Conservation (phyloP, 2,888 invertebrate genomes). For the Dastarcus helophoroides region DNA sequence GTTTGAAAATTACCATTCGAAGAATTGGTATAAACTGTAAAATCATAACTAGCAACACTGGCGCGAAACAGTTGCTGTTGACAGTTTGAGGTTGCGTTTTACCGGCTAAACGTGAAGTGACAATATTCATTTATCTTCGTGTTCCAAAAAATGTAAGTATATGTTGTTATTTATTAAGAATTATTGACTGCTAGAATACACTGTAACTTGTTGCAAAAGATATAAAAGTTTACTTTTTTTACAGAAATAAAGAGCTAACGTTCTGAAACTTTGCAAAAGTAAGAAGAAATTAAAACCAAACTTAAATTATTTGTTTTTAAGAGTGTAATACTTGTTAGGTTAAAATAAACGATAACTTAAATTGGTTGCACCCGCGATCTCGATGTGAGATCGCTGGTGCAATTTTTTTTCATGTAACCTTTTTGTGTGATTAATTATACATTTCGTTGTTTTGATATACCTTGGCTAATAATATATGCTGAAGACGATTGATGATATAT, state of each 20-base stretch:
- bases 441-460: conserved; percentile 5
- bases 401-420: too few species aligned
- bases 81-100: conserved; percentile 8
- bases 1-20: conserved; percentile 6
- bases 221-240: neutral
- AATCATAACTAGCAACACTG: conserved; percentile 6
- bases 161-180: too few species aligned
- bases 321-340: too few species aligned
- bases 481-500: conserved; percentile 7
- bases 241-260: too few species aligned
- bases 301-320: too few species aligned
- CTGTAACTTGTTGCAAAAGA: conserved; percentile 10
- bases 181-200: too few species aligned
- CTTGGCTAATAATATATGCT: conserved; percentile 9
- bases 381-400: too few species aligned
- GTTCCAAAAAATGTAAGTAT: too few species aligned
- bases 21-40: conserved; percentile 5
- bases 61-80: conserved; percentile 8
- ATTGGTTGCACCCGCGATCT: too few species aligned
- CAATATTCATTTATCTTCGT: conserved; percentile 7
- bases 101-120: too few species aligned
- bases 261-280: conserved; percentile 1
- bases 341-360: too few species aligned
- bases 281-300: conserved; percentile 5
- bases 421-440: too few species aligned